Conservation (phyloP, 2,113 vertebrate species). For the Nibea coibor region DNA sequence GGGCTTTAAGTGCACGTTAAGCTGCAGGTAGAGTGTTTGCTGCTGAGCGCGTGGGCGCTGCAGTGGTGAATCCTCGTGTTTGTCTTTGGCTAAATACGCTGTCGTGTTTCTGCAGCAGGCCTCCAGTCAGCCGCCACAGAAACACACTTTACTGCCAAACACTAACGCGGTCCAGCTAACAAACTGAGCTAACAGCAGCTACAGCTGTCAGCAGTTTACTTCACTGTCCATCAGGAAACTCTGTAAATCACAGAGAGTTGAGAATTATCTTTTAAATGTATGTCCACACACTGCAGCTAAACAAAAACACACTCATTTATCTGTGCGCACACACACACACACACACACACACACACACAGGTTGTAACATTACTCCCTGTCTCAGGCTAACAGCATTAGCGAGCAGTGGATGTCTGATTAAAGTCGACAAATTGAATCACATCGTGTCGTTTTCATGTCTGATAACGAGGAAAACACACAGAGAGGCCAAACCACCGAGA, state of each 20-base stretch:
- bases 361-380: conserved; percentile 33
- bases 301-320: conserved; percentile 17
- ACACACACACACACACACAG: conserved; percentile 27
- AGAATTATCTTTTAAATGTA: neutral
- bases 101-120: neutral
- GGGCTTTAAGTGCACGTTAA: conserved; percentile 17
- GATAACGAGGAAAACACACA: conserved; percentile 39
- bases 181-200: too few relatives aligned
- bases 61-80: neutral
- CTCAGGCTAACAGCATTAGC: conserved; percentile 55
- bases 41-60: neutral
- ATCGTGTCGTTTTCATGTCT: conserved; percentile 51
- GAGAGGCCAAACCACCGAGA: neutral
- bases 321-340: conserved; percentile 10
- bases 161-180: too few relatives aligned
- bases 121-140: neutral
- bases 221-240: too few relatives aligned
- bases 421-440: conserved; percentile 62
- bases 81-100: neutral
- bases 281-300: neutral
- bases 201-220: too few relatives aligned
- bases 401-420: conserved; percentile 56
- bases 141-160: too few relatives aligned
- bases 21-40: conserved; percentile 4
- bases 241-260: too few relatives aligned